phyloP scores from a whole-genome alignment of 2,797 vertebrate genomes.

The Perdix hodgsoniae region DNA sequence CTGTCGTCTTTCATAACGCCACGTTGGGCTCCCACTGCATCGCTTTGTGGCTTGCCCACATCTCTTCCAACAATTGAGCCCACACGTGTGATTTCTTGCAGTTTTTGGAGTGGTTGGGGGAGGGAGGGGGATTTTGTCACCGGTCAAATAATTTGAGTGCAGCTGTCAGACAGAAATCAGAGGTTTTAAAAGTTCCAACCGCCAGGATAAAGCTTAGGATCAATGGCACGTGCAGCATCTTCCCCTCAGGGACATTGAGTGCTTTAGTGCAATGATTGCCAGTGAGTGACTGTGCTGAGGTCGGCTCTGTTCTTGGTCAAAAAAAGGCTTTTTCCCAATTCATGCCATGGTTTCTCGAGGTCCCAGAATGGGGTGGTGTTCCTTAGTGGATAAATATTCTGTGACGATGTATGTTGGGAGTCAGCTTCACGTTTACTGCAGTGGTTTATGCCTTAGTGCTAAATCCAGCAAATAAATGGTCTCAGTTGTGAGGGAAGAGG shows the following conservation, averaged over 20 bases:
- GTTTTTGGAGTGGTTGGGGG: not conserved
- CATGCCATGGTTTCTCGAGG: not conserved
- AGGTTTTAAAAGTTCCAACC: not conserved
- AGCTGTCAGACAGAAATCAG: not conserved
- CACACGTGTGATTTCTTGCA: not conserved
- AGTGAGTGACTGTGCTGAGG: not conserved
- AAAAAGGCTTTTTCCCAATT: not conserved
- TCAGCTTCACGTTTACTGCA: not conserved
- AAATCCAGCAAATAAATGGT: not conserved
- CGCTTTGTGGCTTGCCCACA: not conserved
- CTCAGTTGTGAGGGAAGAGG: not conserved
- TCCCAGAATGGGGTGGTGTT: not conserved
- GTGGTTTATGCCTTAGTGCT: not conserved
- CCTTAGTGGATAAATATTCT: not conserved
- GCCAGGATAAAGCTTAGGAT: not conserved
- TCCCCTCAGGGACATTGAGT: not conserved
- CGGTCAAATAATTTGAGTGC: not conserved
- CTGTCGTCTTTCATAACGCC: slow-evolving; percentile 32
- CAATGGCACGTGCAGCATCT: not conserved
- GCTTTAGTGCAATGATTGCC: not conserved
- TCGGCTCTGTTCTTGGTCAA: not conserved
- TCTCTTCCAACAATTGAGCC: not conserved
- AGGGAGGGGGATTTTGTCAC: not conserved
- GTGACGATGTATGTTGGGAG: not conserved
- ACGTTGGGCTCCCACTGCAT: not conserved